Evolutionary conservation across 2,888 invertebrate genomes (phyloP).

Genomic region (Cybosia mesomella): DNA sequence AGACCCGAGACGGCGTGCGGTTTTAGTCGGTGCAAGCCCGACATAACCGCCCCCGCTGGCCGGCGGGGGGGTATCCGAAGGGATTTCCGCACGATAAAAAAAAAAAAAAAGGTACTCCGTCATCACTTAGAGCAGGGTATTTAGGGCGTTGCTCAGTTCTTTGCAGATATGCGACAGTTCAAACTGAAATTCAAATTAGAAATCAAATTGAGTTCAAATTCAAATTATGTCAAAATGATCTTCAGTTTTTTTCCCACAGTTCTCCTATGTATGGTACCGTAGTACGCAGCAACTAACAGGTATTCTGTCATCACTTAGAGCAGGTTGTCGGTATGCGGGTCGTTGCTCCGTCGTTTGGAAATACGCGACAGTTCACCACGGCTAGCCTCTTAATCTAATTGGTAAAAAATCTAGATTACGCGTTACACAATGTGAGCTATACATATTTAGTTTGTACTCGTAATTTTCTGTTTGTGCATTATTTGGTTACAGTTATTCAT

Average conservation of each 20-base stretch:
- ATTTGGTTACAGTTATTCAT: neutral
- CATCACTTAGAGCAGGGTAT: no score
- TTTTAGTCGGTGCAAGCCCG: no score
- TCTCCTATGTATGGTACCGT: conserved; percentile 39
- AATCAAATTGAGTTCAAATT: no score
- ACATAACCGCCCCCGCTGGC: no score
- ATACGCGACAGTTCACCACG: conserved; percentile 73
- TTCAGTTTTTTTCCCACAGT: conserved; percentile 4
- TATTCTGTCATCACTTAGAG: conserved; percentile 82
- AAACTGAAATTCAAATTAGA: neutral
- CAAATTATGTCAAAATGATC: neutral
- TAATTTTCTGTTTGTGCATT: neutral
- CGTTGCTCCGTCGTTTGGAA: conserved; percentile 79
- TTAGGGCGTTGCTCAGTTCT: no score
- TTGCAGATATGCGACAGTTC: neutral
- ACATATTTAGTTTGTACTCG: neutral
- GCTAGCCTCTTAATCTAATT: conserved; percentile 69
- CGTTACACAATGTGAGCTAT: conserved; percentile 39
- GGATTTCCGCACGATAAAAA: no score
- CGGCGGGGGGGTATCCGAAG: no score
- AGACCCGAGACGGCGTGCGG: no score
- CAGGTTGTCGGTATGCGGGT: conserved; percentile 80
- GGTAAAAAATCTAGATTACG: conserved; percentile 72
- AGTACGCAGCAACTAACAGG: conserved; percentile 64
- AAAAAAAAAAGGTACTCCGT: no score